A percentile compares a stretch with the other conserved stretches of the same genome.
Evolutionary conservation across 2,113 vertebrate genomes (phyloP).

Genomic region (Sarotherodon lohbergeri): DNA sequence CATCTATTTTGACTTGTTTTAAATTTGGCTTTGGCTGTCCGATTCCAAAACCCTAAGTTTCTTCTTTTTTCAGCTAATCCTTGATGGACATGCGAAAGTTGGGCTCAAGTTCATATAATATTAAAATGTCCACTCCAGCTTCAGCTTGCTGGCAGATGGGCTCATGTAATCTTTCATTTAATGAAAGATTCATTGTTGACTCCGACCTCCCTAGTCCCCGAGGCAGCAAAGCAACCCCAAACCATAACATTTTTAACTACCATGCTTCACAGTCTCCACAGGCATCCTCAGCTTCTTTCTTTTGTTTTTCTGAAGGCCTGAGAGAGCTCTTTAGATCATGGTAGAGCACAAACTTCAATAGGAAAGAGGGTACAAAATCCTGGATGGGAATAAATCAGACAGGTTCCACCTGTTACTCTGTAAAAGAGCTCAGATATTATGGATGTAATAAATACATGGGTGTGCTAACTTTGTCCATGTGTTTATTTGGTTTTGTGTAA

Average conservation of each 20-base stretch:
- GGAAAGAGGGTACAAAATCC: not conserved
- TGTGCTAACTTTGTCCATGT: not conserved
- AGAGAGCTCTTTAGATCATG: not conserved
- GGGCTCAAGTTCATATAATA: not conserved
- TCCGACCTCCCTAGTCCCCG: accelerated
- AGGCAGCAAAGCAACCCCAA: not conserved
- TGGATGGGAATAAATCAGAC: not conserved
- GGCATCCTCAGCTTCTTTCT: not conserved
- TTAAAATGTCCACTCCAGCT: not conserved
- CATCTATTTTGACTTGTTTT: not conserved
- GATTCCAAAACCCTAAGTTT: not conserved
- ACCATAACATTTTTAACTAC: not conserved
- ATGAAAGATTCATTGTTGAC: not conserved
- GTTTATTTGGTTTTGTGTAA: not conserved
- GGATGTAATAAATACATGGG: not conserved
- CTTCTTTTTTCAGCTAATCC: not conserved
- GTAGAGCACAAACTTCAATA: not conserved
- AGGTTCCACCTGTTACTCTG: accelerated
- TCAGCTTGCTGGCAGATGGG: not conserved
- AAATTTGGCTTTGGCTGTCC: not conserved
- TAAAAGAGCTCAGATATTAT: not conserved
- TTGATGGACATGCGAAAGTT: accelerated
- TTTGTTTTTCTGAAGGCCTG: not conserved
- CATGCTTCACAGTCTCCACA: not conserved
- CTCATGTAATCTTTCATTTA: not conserved